Conservation (phyloP, 1,140 invertebrate species). For the Caenorhabditis remanei region DNA sequence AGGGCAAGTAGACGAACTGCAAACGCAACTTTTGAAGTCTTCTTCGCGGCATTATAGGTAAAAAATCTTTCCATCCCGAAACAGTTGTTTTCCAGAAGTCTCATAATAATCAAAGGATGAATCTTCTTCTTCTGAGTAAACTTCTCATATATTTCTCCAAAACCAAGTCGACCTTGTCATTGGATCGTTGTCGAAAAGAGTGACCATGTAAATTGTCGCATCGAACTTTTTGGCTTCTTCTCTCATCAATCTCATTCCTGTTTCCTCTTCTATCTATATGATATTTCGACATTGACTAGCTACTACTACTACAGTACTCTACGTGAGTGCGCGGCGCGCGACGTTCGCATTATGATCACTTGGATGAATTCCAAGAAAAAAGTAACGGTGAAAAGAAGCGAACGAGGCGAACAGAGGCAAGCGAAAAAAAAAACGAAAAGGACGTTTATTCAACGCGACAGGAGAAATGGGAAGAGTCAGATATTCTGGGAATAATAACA, state of each 20-base stretch:
- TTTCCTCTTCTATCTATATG: background rate
- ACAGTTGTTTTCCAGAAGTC: too few species aligned
- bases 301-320: slow-evolving; percentile 43
- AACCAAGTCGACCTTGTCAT: slow-evolving; percentile 50
- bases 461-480: background rate
- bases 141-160: background rate
- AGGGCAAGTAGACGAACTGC: too few species aligned
- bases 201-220: slow-evolving; percentile 54
- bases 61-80: too few species aligned
- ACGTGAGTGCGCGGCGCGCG: background rate
- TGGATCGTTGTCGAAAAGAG: slow-evolving; percentile 32
- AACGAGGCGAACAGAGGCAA: slow-evolving; percentile 19
- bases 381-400: slow-evolving; percentile 54
- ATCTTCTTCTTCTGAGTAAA: too few species aligned
- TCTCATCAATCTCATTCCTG: slow-evolving; percentile 8
- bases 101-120: too few species aligned
- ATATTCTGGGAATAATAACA: slow-evolving; percentile 6
- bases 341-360: slow-evolving; percentile 49
- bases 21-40: too few species aligned
- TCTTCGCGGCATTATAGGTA: too few species aligned
- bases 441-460: slow-evolving; percentile 50
- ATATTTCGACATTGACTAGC: slow-evolving; percentile 34
- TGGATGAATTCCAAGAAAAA: slow-evolving; percentile 50
- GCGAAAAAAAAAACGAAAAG: background rate
- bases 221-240: slow-evolving; percentile 51